Evolutionary conservation across 2,113 vertebrate genomes (phyloP).

Genomic region (Sphyrna mokarran): DNA sequence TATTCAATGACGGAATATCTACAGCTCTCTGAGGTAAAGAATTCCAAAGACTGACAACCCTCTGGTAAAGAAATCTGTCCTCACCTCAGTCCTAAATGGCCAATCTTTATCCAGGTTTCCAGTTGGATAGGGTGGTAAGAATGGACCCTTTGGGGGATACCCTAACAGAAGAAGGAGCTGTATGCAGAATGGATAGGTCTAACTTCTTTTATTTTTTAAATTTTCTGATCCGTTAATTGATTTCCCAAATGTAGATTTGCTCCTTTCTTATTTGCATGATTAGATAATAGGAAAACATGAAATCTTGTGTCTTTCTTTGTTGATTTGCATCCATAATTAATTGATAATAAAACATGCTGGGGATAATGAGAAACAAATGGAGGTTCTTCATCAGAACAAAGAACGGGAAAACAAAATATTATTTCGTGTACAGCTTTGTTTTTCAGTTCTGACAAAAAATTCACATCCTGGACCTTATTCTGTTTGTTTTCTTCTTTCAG

Average conservation of each 20-base stretch:
- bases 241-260: neutral
- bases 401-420: neutral
- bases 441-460: neutral
- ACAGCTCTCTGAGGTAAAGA: no score
- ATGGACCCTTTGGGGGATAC: neutral
- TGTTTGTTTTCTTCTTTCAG: neutral
- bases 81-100: no score
- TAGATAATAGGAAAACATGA: neutral
- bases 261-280: neutral
- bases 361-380: neutral
- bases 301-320: neutral
- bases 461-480: neutral
- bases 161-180: neutral
- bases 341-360: neutral
- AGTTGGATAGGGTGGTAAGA: neutral
- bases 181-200: neutral
- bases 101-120: neutral
- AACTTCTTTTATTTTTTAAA: neutral
- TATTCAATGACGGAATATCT: no score
- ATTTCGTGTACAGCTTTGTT: neutral
- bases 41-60: no score
- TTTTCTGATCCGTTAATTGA: neutral
- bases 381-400: neutral
- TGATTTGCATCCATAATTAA: neutral
- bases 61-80: no score